Conservation (phyloP, 2,113 vertebrate genomes). For the Pollimyrus isidori region DNA sequence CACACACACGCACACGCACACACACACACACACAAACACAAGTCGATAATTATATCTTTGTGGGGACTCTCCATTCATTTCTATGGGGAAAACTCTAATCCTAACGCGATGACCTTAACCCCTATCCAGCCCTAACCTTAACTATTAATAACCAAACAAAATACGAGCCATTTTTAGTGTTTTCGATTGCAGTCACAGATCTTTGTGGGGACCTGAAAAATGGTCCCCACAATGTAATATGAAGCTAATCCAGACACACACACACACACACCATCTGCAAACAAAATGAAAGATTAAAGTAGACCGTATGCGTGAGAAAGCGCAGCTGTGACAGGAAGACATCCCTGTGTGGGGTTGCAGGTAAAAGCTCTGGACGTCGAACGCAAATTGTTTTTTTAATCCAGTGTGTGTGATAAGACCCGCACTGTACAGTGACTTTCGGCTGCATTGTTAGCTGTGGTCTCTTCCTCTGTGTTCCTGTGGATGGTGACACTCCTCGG, state of each 20-base stretch:
- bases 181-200: too few relatives aligned
- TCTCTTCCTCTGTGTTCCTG: not conserved
- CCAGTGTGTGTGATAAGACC: not conserved
- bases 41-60: too few relatives aligned
- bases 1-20: not conserved
- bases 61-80: too few relatives aligned
- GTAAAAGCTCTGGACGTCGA: not conserved
- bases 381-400: not conserved
- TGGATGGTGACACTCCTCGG: not conserved
- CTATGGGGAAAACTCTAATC: too few relatives aligned
- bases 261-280: not conserved
- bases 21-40: not conserved
- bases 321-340: not conserved
- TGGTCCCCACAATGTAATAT: too few relatives aligned
- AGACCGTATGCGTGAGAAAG: not conserved
- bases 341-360: not conserved
- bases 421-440: not conserved
- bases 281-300: not conserved
- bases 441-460: not conserved
- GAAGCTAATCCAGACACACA: not conserved
- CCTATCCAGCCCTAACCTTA: too few relatives aligned
- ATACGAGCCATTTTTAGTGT: too few relatives aligned
- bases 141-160: too few relatives aligned
- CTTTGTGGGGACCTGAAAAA: too few relatives aligned
- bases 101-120: too few relatives aligned